These are phyloP conservation scores for Homarus americanus DNA, from an alignment of 1,140 invertebrate species.

Conservation along the genomic window DNA sequence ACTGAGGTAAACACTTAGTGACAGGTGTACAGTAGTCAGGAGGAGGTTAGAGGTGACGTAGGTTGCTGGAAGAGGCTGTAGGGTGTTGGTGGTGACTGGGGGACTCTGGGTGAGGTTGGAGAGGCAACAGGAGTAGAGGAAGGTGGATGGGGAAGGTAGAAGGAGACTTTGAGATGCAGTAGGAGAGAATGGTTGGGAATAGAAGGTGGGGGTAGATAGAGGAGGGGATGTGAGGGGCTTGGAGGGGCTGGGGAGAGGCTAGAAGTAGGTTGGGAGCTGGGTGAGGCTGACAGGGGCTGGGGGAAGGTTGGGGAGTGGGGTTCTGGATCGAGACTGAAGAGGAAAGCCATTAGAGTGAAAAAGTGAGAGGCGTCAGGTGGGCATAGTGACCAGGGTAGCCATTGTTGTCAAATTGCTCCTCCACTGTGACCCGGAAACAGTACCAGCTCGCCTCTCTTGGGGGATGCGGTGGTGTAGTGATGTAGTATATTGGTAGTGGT, in stretches of 20 bases:
- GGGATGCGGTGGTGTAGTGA: not conserved
- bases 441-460: not conserved
- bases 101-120: too few species aligned
- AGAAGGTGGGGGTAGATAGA: not conserved
- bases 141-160: too few species aligned
- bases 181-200: not conserved
- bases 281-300: not conserved
- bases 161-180: not conserved
- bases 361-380: not conserved
- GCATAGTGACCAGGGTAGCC: not conserved
- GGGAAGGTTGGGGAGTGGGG: not conserved
- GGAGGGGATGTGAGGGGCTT: not conserved
- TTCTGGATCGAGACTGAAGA: not conserved
- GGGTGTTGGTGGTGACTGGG: too few species aligned
- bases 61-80: too few species aligned
- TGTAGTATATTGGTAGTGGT: too few species aligned
- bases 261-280: not conserved
- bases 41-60: too few species aligned
- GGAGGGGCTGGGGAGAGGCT: not conserved
- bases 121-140: too few species aligned
- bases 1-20: too few species aligned
- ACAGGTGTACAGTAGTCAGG: too few species aligned
- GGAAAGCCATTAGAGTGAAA: slow-evolving; percentile 1
- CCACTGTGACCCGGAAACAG: not conserved
- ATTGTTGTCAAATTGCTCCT: not conserved